Conservation (phyloP, 1,140 invertebrate genomes). For the Apis dorsata region DNA sequence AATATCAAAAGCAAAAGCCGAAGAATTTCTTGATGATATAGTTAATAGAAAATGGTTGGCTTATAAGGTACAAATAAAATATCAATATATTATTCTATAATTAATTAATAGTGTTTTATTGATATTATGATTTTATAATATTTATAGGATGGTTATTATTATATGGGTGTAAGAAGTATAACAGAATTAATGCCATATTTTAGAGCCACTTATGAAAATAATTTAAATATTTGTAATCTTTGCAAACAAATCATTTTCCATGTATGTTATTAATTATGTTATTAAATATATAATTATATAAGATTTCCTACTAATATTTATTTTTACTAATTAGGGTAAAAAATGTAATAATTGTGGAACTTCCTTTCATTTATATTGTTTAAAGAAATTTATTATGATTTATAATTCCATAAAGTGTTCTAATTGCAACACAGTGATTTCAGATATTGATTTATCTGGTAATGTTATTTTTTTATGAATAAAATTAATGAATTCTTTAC, state of each 20-base stretch:
- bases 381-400: slow-evolving; percentile 51
- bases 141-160: slow-evolving; percentile 67
- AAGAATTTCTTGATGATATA: slow-evolving; percentile 66
- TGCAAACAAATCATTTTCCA: slow-evolving; percentile 73
- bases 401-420: slow-evolving; percentile 60
- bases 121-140: background rate
- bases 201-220: slow-evolving; percentile 62
- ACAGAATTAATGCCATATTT: slow-evolving; percentile 73
- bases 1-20: slow-evolving; percentile 62
- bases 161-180: slow-evolving; percentile 73
- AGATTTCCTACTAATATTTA: slow-evolving; percentile 20
- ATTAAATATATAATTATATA: background rate
- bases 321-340: slow-evolving; percentile 59
- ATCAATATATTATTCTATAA: slow-evolving; percentile 23
- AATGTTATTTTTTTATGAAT: background rate
- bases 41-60: slow-evolving; percentile 67
- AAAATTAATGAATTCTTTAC: background rate
- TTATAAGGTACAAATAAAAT: slow-evolving; percentile 55
- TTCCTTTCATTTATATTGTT: slow-evolving; percentile 63
- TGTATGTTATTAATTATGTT: slow-evolving; percentile 59
- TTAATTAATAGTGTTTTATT: slow-evolving; percentile 15
- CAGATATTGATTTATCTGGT: slow-evolving; percentile 9
- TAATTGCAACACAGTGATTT: slow-evolving; percentile 50
- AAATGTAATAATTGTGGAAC: slow-evolving; percentile 65
- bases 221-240: slow-evolving; percentile 66